These are phyloP conservation scores for Syngnathus scovelli DNA, from an alignment of 2,113 vertebrate genomes.

Conservation along the genomic window DNA sequence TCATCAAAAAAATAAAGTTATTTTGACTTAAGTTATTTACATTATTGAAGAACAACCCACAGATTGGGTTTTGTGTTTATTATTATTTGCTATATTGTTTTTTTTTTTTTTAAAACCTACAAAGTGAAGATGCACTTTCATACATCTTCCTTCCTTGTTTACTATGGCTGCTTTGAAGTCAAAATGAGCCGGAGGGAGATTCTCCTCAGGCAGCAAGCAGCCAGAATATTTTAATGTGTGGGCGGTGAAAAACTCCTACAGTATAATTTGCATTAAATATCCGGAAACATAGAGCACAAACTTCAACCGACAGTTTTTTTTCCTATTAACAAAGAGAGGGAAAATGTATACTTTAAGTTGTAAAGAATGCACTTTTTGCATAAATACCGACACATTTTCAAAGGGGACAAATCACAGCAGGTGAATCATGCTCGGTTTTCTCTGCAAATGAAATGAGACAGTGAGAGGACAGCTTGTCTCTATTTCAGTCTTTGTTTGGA, in stretches of 20 bases:
- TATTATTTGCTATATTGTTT: neutral
- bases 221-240: conserved; percentile 3
- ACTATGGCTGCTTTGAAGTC: neutral
- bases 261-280: neutral
- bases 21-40: neutral
- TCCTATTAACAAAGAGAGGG: neutral
- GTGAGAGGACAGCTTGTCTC: neutral
- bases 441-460: conserved; percentile 1
- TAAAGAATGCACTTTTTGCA: neutral
- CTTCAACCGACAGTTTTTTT: neutral
- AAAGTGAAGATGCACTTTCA: conserved; percentile 1
- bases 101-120: neutral
- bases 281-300: neutral
- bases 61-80: neutral
- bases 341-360: neutral
- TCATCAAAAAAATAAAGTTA: too few species aligned
- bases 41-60: neutral
- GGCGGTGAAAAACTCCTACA: neutral
- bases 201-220: neutral
- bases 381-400: neutral
- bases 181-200: neutral
- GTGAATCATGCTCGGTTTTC: conserved; percentile 35
- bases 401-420: conserved; percentile 13
- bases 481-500: conserved; percentile 30
- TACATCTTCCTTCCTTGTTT: neutral